Percentiles rank a stretch among this genome's conserved stretches.
These are phyloP conservation scores for Venturia canescens DNA, from an alignment of 1,140 invertebrate species.

Conservation along the genomic window DNA sequence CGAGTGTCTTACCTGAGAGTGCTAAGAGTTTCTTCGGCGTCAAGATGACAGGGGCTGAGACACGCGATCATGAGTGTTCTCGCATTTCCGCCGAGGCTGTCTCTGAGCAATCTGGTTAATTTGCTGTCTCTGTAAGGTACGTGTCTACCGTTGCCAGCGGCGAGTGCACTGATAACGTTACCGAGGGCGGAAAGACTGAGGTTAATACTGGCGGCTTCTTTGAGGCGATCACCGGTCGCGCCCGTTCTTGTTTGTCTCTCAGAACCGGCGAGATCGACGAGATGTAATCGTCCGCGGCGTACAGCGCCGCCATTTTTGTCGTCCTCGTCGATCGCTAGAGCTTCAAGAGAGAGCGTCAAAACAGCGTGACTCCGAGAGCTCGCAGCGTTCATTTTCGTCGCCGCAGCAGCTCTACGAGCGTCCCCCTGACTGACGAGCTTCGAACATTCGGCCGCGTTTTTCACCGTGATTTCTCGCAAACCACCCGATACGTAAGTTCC, in stretches of 20 bases:
- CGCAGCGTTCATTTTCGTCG: constrained; percentile 91
- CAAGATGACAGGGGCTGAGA: constrained; percentile 91
- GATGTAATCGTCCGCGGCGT: constrained; percentile 89
- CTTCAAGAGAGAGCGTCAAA: constrained; percentile 91
- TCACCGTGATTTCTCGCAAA: constrained; percentile 86
- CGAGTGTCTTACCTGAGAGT: constrained; percentile 80
- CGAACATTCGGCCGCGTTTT: constrained; percentile 86
- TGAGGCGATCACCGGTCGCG: constrained; percentile 90
- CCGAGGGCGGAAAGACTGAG: constrained; percentile 94
- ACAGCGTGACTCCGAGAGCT: constrained; percentile 94
- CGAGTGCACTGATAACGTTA: constrained; percentile 96
- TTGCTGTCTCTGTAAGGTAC: constrained; percentile 97
- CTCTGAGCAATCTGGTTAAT: constrained; percentile 91
- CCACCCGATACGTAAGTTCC: constrained; percentile 77
- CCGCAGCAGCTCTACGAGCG: constrained; percentile 85
- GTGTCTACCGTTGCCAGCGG: constrained; percentile 93
- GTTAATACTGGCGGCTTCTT: constrained; percentile 97
- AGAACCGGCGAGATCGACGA: constrained; percentile 94
- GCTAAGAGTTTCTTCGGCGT: constrained; percentile 94
- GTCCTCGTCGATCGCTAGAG: constrained; percentile 78
- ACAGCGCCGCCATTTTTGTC: constrained; percentile 77
- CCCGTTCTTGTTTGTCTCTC: constrained; percentile 92
- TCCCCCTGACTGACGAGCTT: constrained; percentile 86
- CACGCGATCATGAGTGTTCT: constrained; percentile 97
- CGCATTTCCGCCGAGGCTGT: constrained; percentile 95